Conservation (phyloP, 2,888 invertebrate genomes). For the Nemotelus nigrinus region DNA sequence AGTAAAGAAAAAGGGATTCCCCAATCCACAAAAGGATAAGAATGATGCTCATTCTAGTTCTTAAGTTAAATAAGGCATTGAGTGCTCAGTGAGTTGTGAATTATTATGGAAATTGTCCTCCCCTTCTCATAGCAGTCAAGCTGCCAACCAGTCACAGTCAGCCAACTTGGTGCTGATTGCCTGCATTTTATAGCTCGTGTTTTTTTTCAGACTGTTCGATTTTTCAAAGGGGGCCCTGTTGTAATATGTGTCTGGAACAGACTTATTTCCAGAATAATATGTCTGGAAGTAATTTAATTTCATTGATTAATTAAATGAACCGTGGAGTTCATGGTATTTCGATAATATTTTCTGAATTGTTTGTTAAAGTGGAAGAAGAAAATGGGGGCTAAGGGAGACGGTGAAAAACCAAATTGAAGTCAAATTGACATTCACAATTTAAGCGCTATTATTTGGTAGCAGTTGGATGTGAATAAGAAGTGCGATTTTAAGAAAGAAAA, state of each 20-base stretch:
- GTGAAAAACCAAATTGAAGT: too few relatives aligned
- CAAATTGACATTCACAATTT: too few relatives aligned
- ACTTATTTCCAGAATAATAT: slow-evolving; percentile 1
- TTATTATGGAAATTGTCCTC: slow-evolving; percentile 25
- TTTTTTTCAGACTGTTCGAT: slow-evolving; percentile 2
- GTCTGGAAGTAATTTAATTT: slow-evolving; percentile 23
- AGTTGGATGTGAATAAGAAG: too few relatives aligned
- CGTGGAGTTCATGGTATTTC: neutral
- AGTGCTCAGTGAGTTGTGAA: slow-evolving; percentile 23
- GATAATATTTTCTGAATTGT: too few relatives aligned
- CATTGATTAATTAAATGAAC: slow-evolving; percentile 24
- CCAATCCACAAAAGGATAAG: too few relatives aligned
- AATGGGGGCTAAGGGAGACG: too few relatives aligned
- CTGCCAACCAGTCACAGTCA: neutral
- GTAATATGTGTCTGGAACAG: slow-evolving; percentile 17
- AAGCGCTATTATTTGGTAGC: too few relatives aligned
- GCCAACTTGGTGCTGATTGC: neutral
- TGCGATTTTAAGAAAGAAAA: too few relatives aligned
- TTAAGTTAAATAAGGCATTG: too few relatives aligned
- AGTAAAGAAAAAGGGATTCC: too few relatives aligned
- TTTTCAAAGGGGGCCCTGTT: neutral
- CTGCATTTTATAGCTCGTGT: slow-evolving; percentile 16
- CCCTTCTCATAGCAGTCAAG: neutral
- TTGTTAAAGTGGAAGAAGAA: too few relatives aligned
- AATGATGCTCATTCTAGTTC: too few relatives aligned